A percentile compares a stretch with the other conserved stretches of the same genome.
phyloP scores from a whole-genome alignment of 1,140 invertebrate genomes.

The Pseudomyrmex sp. region DNA sequence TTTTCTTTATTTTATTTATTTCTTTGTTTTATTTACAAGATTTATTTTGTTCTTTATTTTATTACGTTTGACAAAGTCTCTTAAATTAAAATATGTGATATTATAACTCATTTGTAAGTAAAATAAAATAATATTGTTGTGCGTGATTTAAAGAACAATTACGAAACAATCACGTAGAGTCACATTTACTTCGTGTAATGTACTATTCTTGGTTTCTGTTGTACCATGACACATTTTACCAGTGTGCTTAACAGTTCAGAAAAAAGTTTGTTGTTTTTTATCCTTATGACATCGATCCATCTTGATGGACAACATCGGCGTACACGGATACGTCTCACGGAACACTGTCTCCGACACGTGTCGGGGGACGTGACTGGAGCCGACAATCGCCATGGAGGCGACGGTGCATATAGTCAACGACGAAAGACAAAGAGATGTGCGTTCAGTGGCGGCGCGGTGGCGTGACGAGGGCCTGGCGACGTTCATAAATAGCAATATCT shows the following conservation, averaged over 20 bases:
- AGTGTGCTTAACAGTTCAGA: slow-evolving; percentile 15
- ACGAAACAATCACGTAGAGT: background rate
- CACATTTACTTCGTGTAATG: background rate
- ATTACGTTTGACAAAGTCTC: too few species aligned
- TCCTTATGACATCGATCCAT: slow-evolving; percentile 22
- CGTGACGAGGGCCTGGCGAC: slow-evolving; percentile 65
- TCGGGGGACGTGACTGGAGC: slow-evolving; percentile 64
- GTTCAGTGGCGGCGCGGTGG: slow-evolving; percentile 8
- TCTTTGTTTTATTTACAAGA: too few species aligned
- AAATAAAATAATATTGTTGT: slow-evolving; percentile 7
- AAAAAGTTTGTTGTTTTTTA: slow-evolving; percentile 2
- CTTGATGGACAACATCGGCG: slow-evolving; percentile 26
- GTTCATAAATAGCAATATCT: slow-evolving; percentile 84
- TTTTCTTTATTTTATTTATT: background rate
- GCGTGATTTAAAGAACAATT: background rate
- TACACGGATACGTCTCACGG: slow-evolving; percentile 18
- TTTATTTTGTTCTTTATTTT: too few species aligned
- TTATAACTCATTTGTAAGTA: background rate
- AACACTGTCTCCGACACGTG: slow-evolving; percentile 64
- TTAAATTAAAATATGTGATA: too few species aligned
- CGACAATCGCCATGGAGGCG: slow-evolving; percentile 40
- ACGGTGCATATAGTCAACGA: slow-evolving; percentile 26
- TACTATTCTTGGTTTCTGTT: background rate
- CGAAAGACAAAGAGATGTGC: slow-evolving; percentile 61
- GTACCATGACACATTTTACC: slow-evolving; percentile 7